phyloP scores from a whole-genome alignment of 1,140 invertebrate species.

The Neodiprion virginianus region DNA sequence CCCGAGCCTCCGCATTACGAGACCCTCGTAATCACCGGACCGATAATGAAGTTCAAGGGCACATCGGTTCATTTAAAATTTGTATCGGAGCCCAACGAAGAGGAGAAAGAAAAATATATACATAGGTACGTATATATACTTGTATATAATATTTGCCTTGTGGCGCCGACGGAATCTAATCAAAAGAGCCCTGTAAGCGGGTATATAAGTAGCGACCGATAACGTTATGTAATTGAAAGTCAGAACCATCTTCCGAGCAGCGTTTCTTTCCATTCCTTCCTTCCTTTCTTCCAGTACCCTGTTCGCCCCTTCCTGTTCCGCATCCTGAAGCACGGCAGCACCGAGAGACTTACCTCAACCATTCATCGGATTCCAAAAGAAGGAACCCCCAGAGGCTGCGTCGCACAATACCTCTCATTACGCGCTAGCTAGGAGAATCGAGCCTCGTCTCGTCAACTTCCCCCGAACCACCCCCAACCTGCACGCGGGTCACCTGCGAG shows the following conservation, averaged over 20 bases:
- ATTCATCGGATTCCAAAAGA: constrained; percentile 9
- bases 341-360: neutral
- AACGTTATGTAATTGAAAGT: constrained; percentile 5
- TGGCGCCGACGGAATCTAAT: neutral
- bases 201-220: neutral
- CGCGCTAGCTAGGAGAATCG: constrained; percentile 27
- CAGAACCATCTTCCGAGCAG: neutral
- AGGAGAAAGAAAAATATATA: no score
- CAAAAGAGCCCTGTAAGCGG: neutral
- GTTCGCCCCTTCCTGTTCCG: neutral
- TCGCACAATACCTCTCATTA: constrained; percentile 44
- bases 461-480: neutral
- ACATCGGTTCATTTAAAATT: no score
- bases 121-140: no score
- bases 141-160: no score
- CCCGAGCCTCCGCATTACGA: no score
- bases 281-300: neutral
- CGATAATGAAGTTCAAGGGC: no score
- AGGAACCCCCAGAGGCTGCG: constrained; percentile 11
- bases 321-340: neutral
- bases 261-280: neutral
- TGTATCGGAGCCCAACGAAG: no score
- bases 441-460: constrained; percentile 37
- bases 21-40: no score
- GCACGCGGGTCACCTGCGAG: neutral